phyloP scores from a whole-genome alignment of 2,113 vertebrate genomes.

The Eublepharis macularius region DNA sequence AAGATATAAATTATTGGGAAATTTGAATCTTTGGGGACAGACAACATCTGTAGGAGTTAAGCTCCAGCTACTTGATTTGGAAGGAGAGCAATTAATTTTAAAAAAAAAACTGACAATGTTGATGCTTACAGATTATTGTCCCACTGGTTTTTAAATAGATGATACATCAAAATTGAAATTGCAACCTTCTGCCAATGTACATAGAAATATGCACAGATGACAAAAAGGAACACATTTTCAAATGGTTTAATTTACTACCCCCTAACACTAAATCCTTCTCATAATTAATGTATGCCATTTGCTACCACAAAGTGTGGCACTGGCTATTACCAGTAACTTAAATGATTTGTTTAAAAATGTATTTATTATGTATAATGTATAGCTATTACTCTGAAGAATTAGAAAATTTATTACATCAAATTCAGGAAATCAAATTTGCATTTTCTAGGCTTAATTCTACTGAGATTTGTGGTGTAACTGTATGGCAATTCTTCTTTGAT shows the following conservation, averaged over 20 bases:
- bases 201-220: not conserved
- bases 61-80: not conserved
- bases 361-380: not conserved
- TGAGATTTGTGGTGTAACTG: too few species aligned
- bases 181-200: not conserved
- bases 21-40: not conserved
- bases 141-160: conserved; percentile 16
- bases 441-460: too few species aligned
- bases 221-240: not conserved
- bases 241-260: not conserved
- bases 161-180: not conserved
- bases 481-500: too few species aligned
- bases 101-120: not conserved
- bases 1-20: not conserved
- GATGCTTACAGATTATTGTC: conserved; percentile 1
- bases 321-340: not conserved
- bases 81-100: not conserved
- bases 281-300: not conserved
- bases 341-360: not conserved
- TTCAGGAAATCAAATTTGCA: too few species aligned
- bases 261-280: not conserved
- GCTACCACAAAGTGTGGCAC: too few species aligned
- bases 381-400: too few species aligned
- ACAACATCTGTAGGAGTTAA: not conserved
- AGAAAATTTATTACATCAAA: too few species aligned